Base-by-base conservation (phyloP, 2,113 vertebrate genomes). In the Rallus limicola region DNA sequence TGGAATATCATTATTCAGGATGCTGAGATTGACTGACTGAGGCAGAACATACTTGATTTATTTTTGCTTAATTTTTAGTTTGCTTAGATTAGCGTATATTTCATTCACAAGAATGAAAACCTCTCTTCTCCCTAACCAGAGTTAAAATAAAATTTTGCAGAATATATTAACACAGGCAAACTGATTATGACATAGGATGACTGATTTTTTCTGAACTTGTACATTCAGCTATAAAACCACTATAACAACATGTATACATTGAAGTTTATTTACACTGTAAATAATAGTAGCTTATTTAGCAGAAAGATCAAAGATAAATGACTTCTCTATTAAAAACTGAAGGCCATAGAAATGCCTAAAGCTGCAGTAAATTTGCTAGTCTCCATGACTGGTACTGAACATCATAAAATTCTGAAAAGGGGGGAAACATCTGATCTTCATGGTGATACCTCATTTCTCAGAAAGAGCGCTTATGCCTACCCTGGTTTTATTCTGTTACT, bases 141-240 rank as follows among this genome's bases (percentile, higher is more conserved):
- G 12, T 14, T 44, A 31, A 71, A 40, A 23, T 79, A 34, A 42
- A 38, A 48, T 86, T 64, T 34, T 74, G 21, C 36, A 38, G 23
- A 40, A 26, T 69, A 9, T 9, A 67, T 6, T 88, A 10, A 20
- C 24, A 10, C 2, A 26, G 28, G 4, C 13, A 77, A 77, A 46
- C 16, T 68, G 8, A 75, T 82, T 0, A 0, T 76, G 7, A 28
- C 21, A 13, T 62, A 53, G 14, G 64, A 0, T 58, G 68, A 34
- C 16, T 10, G 18, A 42, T 70, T 55, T 88, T 86, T 86, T 86
- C 36, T 83, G 16, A 44, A 74, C 14, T 12, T 53, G 28, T 31
- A 20, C 19, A 24, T 74, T 86, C 18, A n/a, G 1, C 20, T 88
- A 3, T 79, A 74, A 84, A 86, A 70, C 16, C 16, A 65, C 29